Percentiles rank a stretch among this genome's conserved stretches.
Conservation (phyloP, 2,113 vertebrate genomes). For the Arizona elegans region DNA sequence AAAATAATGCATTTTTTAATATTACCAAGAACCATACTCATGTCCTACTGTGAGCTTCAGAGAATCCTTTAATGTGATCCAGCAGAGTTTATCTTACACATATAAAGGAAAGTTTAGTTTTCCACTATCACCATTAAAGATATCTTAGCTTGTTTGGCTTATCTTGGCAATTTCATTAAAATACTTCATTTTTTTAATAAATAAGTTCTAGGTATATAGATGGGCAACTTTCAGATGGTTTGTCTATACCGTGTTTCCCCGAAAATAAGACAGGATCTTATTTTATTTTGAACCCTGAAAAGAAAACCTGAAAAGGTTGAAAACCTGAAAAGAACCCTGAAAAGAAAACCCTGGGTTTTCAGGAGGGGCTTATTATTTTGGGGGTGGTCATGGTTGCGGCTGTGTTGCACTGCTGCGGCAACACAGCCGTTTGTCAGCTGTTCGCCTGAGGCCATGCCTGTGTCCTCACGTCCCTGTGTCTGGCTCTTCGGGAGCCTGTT, state of each 20-base stretch:
- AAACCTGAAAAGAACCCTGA: too few species aligned
- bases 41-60: neutral
- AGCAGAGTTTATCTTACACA: neutral
- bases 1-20: neutral
- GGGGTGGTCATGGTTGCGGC: too few species aligned
- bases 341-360: too few species aligned
- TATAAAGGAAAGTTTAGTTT: neutral
- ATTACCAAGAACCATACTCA: neutral
- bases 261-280: too few species aligned
- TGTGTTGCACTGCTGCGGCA: too few species aligned
- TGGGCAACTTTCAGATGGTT: neutral
- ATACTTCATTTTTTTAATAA: neutral
- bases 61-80: neutral
- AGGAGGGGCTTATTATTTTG: too few species aligned
- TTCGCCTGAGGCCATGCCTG: too few species aligned
- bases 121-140: neutral
- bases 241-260: neutral
- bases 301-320: too few species aligned
- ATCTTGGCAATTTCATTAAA: neutral
- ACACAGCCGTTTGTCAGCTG: too few species aligned
- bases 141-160: neutral
- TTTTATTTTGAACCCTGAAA: too few species aligned
- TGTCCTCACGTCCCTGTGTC: too few species aligned
- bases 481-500: too few species aligned
- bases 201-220: neutral